phyloP scores from a whole-genome alignment of 2,113 vertebrate genomes.

The Lampris incognitus region DNA sequence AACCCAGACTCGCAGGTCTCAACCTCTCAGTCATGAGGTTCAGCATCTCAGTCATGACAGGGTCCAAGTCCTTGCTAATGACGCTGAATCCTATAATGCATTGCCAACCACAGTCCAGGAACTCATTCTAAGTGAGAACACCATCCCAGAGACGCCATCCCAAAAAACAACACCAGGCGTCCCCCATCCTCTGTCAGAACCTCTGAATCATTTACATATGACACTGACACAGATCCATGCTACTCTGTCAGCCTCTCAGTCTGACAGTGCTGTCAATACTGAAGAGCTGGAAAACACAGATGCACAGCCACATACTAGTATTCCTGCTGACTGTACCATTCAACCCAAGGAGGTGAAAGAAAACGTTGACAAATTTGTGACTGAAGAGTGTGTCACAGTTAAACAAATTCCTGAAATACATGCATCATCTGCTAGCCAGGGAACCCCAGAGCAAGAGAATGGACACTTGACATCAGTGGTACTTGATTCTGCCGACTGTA shows the following conservation, averaged over 20 bases:
- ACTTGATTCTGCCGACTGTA: neutral
- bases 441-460: slow-evolving; percentile 8
- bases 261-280: neutral
- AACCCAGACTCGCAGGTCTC: neutral
- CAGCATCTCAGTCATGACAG: neutral
- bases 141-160: neutral
- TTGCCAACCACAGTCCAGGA: neutral
- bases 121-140: slow-evolving; percentile 3
- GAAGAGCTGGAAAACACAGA: neutral
- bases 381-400: slow-evolving; percentile 1
- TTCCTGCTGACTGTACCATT: neutral
- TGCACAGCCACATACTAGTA: neutral
- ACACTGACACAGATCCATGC: neutral
- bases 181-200: neutral
- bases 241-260: neutral
- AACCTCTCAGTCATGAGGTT: neutral
- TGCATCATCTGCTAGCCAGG: slow-evolving; percentile 5
- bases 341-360: slow-evolving; percentile 15
- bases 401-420: neutral
- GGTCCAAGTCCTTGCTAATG: neutral
- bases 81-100: neutral
- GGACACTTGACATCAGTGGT: neutral
- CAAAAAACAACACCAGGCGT: neutral
- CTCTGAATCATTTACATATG: neutral
- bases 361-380: neutral